Conservation (phyloP, 2,797 vertebrate genomes). For the Artibeus lituratus region DNA sequence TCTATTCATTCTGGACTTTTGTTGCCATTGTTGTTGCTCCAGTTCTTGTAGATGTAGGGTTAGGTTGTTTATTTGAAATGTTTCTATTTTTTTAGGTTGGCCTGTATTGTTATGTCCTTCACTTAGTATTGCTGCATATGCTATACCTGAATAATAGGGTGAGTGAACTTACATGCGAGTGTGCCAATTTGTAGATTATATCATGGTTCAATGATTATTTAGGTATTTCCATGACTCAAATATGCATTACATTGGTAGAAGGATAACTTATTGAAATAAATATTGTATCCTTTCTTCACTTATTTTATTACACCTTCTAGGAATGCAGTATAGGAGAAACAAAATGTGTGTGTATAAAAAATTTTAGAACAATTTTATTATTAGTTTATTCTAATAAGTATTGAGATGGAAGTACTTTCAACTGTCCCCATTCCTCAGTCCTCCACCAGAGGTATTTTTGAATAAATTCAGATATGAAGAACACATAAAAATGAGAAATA, state of each 20-base stretch:
- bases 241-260: background rate
- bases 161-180: background rate
- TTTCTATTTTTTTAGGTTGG: too few species aligned
- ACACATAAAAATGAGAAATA: background rate
- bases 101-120: too few species aligned
- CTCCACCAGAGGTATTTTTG: background rate
- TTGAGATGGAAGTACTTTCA: background rate
- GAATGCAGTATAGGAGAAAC: background rate
- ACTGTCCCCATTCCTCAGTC: rapidly evolving
- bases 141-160: background rate
- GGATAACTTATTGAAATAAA: background rate
- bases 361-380: background rate
- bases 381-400: background rate
- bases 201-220: background rate
- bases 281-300: background rate
- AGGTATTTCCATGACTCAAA: background rate
- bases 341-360: background rate
- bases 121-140: background rate
- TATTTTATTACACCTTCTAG: background rate
- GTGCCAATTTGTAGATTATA: background rate
- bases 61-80: too few species aligned
- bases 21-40: too few species aligned
- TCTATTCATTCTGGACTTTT: too few species aligned
- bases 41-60: too few species aligned
- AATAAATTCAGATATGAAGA: background rate